Percentiles rank a stretch among this genome's conserved stretches.
Conservation (phyloP, 2,113 vertebrate species). For the Melanotaenia duboulayi region DNA sequence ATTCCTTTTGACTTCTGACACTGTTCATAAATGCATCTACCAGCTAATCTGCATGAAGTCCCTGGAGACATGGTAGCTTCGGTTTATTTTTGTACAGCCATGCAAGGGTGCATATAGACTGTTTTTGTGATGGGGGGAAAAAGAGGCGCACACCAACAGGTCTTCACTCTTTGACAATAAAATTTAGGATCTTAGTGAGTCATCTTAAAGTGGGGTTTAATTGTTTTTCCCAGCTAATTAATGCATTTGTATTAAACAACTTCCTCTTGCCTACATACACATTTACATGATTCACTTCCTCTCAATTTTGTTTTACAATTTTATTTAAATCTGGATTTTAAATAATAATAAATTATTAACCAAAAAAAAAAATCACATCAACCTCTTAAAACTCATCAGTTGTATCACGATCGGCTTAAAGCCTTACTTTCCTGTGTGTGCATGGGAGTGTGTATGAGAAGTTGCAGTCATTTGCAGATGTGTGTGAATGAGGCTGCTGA, state of each 20-base stretch:
- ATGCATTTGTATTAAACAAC: background rate
- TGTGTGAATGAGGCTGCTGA: background rate
- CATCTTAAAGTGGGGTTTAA: background rate
- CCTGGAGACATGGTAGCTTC: constrained; percentile 18
- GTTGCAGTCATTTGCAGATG: background rate
- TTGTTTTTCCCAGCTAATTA: background rate
- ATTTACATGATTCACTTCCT: background rate
- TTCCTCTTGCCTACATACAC: background rate
- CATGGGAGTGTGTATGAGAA: background rate
- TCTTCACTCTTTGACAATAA: background rate
- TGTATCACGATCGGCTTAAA: too few relatives aligned
- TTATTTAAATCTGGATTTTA: background rate
- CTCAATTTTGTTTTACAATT: background rate
- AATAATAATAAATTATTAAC: too few relatives aligned
- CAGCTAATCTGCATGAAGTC: background rate
- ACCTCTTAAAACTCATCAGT: too few relatives aligned
- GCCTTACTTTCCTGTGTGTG: too few relatives aligned
- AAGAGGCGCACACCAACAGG: background rate
- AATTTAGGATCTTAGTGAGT: background rate
- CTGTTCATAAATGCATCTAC: constrained; percentile 15
- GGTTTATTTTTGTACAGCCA: background rate
- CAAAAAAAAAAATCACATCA: too few relatives aligned
- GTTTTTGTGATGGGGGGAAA: background rate
- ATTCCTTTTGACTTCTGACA: constrained; percentile 13
- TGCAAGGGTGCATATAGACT: background rate